Conservation (phyloP, 2,113 vertebrate genomes). For the Rana temporaria region DNA sequence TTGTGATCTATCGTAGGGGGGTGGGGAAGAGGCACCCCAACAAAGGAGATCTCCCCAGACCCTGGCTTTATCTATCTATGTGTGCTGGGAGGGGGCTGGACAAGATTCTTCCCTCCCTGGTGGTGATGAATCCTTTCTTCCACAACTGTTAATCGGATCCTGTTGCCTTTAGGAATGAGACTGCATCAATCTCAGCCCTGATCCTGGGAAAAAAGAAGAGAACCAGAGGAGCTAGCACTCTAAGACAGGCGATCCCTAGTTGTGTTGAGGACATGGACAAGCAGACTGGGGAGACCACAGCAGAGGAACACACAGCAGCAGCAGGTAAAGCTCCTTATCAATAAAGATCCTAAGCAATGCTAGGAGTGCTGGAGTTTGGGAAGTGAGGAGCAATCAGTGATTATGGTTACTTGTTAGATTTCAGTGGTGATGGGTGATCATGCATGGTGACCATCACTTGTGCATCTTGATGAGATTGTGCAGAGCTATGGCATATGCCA, state of each 20-base stretch:
- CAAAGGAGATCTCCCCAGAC: slow-evolving; percentile 43
- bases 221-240: not conserved
- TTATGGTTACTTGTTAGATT: too few relatives aligned
- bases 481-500: slow-evolving; percentile 21
- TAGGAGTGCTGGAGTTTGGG: too few relatives aligned
- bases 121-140: slow-evolving; percentile 41
- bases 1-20: not conserved
- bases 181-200: slow-evolving; percentile 2
- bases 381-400: not conserved
- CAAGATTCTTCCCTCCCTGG: slow-evolving; percentile 39
- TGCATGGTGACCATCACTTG: slow-evolving; percentile 11
- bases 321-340: slow-evolving; percentile 10
- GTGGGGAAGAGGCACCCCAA: not conserved
- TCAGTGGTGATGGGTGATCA: not conserved
- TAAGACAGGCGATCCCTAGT: not conserved
- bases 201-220: not conserved
- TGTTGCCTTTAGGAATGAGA: slow-evolving; percentile 48
- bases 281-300: too few relatives aligned
- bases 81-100: slow-evolving; percentile 33
- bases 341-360: too few relatives aligned
- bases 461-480: not conserved
- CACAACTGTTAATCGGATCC: slow-evolving; percentile 30
- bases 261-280: slow-evolving; percentile 37
- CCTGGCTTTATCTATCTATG: slow-evolving; percentile 21
- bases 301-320: not conserved